These are phyloP conservation scores for Dioctria linearis DNA, from an alignment of 2,888 invertebrate genomes.

Conservation along the genomic window DNA sequence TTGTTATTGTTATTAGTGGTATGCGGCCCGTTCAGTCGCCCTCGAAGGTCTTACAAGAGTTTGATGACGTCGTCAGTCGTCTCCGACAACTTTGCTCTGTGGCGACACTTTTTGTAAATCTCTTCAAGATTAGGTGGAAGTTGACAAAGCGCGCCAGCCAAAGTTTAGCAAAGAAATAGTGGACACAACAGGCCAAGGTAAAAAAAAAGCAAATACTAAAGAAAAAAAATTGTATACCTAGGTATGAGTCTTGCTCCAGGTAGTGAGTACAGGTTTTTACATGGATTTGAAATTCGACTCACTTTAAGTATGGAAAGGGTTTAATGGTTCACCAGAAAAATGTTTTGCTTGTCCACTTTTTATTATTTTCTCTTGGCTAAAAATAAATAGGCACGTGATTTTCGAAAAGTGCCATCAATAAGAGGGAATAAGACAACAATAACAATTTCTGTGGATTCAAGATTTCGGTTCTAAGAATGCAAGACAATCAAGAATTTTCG, in stretches of 20 bases:
- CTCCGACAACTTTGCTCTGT: background rate
- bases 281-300: conserved; percentile 28
- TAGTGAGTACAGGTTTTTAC: conserved; percentile 24
- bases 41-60: conserved; percentile 21
- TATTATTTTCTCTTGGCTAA: conserved; percentile 31
- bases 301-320: conserved; percentile 24
- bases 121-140: conserved; percentile 26
- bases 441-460: background rate
- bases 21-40: conserved; percentile 43
- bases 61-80: conserved; percentile 9
- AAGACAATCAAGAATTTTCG: conserved; percentile 24
- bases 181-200: conserved; percentile 13
- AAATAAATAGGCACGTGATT: conserved; percentile 34
- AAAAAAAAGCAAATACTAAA: background rate
- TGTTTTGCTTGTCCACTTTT: background rate
- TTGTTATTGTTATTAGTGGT: background rate
- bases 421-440: background rate
- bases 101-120: conserved; percentile 46
- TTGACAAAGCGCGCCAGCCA: conserved; percentile 38
- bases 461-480: conserved; percentile 23
- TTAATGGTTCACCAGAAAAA: conserved; percentile 39
- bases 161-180: background rate
- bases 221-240: no score
- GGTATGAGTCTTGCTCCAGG: conserved; percentile 7
- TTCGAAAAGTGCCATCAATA: conserved; percentile 2